Conservation (phyloP, 2,888 invertebrate species). For the Blomia tropicalis region DNA sequence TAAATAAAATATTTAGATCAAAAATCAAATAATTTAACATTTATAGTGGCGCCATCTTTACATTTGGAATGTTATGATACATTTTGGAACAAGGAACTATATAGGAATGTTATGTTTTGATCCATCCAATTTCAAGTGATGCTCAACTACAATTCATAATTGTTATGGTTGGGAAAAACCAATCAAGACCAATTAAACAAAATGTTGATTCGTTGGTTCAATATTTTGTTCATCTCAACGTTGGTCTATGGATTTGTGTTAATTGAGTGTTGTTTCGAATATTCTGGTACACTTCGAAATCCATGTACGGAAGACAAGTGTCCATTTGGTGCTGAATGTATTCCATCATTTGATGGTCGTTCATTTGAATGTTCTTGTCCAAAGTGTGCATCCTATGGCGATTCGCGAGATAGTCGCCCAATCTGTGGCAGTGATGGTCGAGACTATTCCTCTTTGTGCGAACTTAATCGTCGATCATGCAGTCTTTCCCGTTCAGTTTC, state of each 20-base stretch:
- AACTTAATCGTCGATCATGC: slow-evolving; percentile 37
- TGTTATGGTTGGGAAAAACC: background rate
- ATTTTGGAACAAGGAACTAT: background rate
- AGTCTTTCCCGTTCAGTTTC: slow-evolving; percentile 35
- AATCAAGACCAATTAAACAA: background rate
- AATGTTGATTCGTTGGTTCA: no score
- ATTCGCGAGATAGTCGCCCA: slow-evolving; percentile 58
- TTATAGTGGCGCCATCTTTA: background rate
- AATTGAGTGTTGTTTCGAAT: background rate
- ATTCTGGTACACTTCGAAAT: slow-evolving; percentile 39
- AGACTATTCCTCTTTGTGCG: slow-evolving; percentile 38
- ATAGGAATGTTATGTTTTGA: no score
- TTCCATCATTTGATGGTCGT: slow-evolving; percentile 48
- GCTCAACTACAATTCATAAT: background rate
- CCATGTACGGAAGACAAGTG: slow-evolving; percentile 54
- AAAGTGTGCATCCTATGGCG: slow-evolving; percentile 63
- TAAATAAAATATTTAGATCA: background rate
- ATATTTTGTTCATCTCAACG: no score
- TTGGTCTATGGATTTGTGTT: no score
- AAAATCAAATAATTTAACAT: background rate
- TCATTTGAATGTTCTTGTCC: slow-evolving; percentile 61
- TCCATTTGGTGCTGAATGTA: slow-evolving; percentile 53
- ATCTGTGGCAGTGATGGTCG: slow-evolving; percentile 51
- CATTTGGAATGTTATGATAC: background rate
- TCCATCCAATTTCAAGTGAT: background rate